Evolutionary conservation across 2,113 vertebrate species (phyloP).

Genomic region (Notarius quadriscutis): DNA sequence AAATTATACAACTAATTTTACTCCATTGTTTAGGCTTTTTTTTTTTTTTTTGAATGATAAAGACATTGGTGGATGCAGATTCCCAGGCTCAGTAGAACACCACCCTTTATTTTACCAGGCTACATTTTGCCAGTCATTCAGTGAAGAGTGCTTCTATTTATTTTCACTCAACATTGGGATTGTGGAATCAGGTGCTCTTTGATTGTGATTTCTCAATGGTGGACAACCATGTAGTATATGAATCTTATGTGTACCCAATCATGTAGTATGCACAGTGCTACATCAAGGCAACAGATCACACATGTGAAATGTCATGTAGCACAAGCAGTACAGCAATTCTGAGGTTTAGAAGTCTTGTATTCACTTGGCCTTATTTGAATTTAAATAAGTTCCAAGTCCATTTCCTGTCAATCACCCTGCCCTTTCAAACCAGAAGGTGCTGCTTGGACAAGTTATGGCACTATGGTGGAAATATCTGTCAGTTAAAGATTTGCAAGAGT

Average conservation of each 20-base stretch:
- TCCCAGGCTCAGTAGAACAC: background rate
- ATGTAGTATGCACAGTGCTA: background rate
- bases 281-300: background rate
- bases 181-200: background rate
- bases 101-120: background rate
- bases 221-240: background rate
- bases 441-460: background rate
- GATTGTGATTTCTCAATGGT: background rate
- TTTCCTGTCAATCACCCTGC: constrained; percentile 9
- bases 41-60: background rate
- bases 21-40: background rate
- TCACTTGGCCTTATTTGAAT: background rate
- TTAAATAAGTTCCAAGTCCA: constrained; percentile 19
- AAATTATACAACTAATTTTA: background rate
- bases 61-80: background rate
- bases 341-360: background rate
- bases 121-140: background rate
- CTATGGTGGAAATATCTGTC: background rate
- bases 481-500: background rate
- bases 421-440: background rate
- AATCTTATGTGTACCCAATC: background rate
- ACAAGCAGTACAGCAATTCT: background rate
- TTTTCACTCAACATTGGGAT: background rate
- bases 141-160: background rate
- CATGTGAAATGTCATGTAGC: constrained; percentile 13